phyloP scores from a whole-genome alignment of 2,888 invertebrate species.

The Watsonalla cultraria region DNA sequence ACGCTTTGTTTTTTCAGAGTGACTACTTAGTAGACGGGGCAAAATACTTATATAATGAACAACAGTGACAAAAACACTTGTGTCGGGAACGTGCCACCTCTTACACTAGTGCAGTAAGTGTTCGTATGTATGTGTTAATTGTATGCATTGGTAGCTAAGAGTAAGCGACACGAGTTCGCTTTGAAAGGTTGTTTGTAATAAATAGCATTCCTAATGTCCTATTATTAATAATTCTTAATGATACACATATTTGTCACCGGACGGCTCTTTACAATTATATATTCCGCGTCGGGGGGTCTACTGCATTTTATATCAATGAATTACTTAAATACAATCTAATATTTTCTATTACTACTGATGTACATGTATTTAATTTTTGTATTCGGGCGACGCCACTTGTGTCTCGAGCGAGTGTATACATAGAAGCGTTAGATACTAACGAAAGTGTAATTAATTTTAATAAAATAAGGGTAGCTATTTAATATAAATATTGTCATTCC shows the following conservation, averaged over 20 bases:
- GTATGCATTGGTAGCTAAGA: too few species aligned
- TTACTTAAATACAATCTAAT: background rate
- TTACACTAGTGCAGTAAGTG: too few species aligned
- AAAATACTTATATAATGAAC: background rate
- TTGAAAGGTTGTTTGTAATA: too few species aligned
- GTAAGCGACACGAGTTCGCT: too few species aligned
- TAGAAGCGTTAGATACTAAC: background rate
- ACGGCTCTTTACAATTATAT: background rate
- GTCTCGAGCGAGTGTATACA: background rate
- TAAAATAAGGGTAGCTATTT: slow-evolving; percentile 43
- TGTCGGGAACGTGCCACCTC: too few species aligned
- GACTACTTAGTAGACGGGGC: background rate
- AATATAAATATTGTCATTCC: slow-evolving; percentile 61
- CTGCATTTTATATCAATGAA: background rate
- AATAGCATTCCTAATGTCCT: background rate
- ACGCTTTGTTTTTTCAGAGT: background rate
- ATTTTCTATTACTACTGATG: background rate
- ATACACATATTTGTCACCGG: too few species aligned
- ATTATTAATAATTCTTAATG: background rate
- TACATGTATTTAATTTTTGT: background rate
- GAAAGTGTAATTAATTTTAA: slow-evolving; percentile 18
- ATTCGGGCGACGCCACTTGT: background rate
- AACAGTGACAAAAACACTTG: too few species aligned
- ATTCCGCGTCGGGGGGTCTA: background rate
- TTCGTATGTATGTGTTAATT: too few species aligned